These are phyloP conservation scores for Zygogramma bicolorata DNA, from an alignment of 2,888 invertebrate species.

Conservation along the genomic window DNA sequence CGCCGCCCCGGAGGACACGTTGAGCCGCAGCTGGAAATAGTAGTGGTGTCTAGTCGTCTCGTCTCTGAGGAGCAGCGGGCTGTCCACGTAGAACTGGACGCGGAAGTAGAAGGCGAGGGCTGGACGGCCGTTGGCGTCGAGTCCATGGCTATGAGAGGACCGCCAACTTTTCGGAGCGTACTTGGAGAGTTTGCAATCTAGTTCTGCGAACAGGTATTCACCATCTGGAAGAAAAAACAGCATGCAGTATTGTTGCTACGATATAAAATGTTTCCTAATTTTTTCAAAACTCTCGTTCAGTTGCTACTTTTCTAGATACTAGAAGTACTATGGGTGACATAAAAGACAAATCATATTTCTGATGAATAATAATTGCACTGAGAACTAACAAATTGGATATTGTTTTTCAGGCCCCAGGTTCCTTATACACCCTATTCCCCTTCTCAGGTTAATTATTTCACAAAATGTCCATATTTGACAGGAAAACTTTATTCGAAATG, in stretches of 20 bases:
- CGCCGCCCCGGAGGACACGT: slow-evolving; percentile 78
- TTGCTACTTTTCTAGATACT: too few relatives aligned
- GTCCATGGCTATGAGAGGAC: slow-evolving; percentile 90
- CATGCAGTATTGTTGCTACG: background rate
- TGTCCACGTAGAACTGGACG: slow-evolving; percentile 94
- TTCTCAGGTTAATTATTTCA: too few relatives aligned
- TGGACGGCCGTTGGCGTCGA: slow-evolving; percentile 91
- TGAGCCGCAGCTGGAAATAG: slow-evolving; percentile 94
- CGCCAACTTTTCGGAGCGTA: slow-evolving; percentile 97
- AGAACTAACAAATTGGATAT: too few relatives aligned
- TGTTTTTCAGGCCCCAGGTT: too few relatives aligned
- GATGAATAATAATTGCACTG: too few relatives aligned
- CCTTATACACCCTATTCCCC: too few relatives aligned
- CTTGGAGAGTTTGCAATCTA: slow-evolving; percentile 95
- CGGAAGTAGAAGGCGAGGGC: slow-evolving; percentile 90
- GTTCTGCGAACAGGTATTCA: slow-evolving; percentile 95
- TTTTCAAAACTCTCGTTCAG: background rate
- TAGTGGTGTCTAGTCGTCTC: slow-evolving; percentile 93
- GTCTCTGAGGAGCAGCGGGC: slow-evolving; percentile 89
- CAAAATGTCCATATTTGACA: too few relatives aligned
- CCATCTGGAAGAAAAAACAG: slow-evolving; percentile 78
- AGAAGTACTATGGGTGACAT: too few relatives aligned
- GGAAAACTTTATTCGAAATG: too few relatives aligned
- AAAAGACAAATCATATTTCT: too few relatives aligned
- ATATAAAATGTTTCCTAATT: background rate